Evolutionary conservation across 2,113 vertebrate genomes (phyloP), one percentile per base, ranked within the genome.

Genomic region (Paraplagusia blochii): DNA sequence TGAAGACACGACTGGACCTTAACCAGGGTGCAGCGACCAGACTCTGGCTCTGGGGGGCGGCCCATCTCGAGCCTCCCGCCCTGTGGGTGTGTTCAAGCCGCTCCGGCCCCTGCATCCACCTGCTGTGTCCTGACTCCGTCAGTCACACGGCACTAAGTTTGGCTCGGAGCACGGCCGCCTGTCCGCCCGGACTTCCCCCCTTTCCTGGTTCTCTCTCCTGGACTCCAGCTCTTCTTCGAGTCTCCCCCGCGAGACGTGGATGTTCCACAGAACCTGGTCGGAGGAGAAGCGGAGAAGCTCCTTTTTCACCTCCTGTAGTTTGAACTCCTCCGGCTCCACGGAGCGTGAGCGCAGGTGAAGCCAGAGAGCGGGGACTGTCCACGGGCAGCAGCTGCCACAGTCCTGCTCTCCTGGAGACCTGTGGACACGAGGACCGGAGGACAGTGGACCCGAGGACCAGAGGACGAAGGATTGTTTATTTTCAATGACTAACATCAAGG

Each of bases 81-180:
- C 78, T 43, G 54, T 86, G 83, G 88, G 89, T 81, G 88, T 89
- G 79, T 69, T 71, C 33, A 73, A 76, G 53, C 59, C 73, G 53
- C 77, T 72, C 63, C 40, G 55, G 66, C 45, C 72, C 64, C 63
- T 74, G 83, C 89, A 90, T 92, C 88, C 91, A 92, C 91, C 91
- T 92, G 91, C 90, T 88, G 76, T 80, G 72, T 80, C 56, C 71
- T 60, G 71, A 79, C 79, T 79, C 70, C 59, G 63, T 6, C 83
- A 74, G 59, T 85, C 82, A 76, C 80, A 65, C 83, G 81, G 69
- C 67, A 72, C 46, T 63, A 83, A 87, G 73, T 86, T 87, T 82
- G 46, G 67, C 3, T 64, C 69, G 67, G 38, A 60, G 53, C 74
- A 60, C 64, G 49, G 73, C 58, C 6, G 67, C 69, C 56, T 49